Evolutionary conservation across 2,888 invertebrate genomes (phyloP).

Genomic region (Steinernema hermaphroditum): DNA sequence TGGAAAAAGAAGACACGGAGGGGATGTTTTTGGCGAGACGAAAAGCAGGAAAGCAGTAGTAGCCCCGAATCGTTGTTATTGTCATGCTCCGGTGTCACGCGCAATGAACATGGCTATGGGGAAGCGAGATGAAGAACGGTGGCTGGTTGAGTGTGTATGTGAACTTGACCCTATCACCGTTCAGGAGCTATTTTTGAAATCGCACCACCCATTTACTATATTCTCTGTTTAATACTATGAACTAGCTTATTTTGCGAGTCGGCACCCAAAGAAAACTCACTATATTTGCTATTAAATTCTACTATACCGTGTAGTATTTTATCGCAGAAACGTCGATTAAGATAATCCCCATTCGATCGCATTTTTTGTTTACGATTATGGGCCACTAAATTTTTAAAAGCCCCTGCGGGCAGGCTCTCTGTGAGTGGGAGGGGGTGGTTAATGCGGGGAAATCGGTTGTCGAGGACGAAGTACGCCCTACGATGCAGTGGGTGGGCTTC

Average conservation of each 20-base stretch:
- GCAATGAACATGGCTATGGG: too few species aligned
- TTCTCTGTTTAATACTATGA: too few species aligned
- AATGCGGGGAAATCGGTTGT: neutral
- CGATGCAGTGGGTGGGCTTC: neutral
- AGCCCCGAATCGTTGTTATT: slow-evolving; percentile 14
- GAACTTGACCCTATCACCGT: too few species aligned
- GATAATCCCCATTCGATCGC: neutral
- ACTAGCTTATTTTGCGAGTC: too few species aligned
- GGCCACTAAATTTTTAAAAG: slow-evolving; percentile 23
- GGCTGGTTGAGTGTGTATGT: too few species aligned
- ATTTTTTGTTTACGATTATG: slow-evolving; percentile 15
- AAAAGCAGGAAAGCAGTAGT: slow-evolving; percentile 22
- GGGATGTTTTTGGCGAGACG: slow-evolving; percentile 28
- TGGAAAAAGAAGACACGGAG: neutral
- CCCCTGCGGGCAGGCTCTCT: neutral
- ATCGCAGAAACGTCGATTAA: too few species aligned
- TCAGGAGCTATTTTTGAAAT: too few species aligned
- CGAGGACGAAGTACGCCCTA: neutral
- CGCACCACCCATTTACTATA: too few species aligned
- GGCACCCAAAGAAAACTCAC: too few species aligned
- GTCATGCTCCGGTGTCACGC: slow-evolving; percentile 24
- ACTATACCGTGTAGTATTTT: too few species aligned
- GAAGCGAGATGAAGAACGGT: too few species aligned
- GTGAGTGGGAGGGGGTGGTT: neutral
- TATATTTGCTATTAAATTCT: too few species aligned